These are phyloP conservation scores for Petaurus breviceps DNA, from an alignment of 2,113 vertebrate genomes.

Conservation along the genomic window DNA sequence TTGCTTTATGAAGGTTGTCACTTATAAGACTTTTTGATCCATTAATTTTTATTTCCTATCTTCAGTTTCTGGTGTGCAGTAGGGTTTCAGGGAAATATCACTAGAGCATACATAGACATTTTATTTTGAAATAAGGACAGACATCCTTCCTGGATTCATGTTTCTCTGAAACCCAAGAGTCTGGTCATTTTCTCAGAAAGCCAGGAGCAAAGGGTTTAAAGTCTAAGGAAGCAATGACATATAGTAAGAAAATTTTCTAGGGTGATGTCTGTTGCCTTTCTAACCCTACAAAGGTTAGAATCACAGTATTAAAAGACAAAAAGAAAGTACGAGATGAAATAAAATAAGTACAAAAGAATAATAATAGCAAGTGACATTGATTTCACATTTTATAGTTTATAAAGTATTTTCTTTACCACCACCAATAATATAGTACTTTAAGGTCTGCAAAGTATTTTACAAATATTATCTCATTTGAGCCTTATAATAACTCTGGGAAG, in stretches of 20 bases:
- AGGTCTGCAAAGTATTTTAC: background rate
- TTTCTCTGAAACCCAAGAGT: background rate
- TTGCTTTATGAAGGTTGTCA: background rate
- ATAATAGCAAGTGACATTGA: background rate
- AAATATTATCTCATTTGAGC: background rate
- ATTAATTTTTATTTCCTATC: background rate
- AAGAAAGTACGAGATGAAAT: background rate
- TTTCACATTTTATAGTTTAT: background rate
- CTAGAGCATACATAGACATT: background rate
- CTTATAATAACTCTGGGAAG: background rate
- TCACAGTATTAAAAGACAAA: background rate
- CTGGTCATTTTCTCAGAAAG: background rate
- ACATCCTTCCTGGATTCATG: background rate
- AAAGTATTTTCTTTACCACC: background rate
- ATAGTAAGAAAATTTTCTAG: background rate
- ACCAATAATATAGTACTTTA: background rate
- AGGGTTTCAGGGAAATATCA: background rate
- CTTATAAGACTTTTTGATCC: background rate
- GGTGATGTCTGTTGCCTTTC: background rate
- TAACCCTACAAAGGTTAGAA: background rate
- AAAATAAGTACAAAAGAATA: background rate
- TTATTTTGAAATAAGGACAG: background rate
- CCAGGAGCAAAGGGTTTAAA: background rate
- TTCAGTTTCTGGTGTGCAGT: background rate
- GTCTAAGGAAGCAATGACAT: background rate